Base-by-base conservation (phyloP, 2,888 invertebrate species). In the Tuta absoluta region DNA sequence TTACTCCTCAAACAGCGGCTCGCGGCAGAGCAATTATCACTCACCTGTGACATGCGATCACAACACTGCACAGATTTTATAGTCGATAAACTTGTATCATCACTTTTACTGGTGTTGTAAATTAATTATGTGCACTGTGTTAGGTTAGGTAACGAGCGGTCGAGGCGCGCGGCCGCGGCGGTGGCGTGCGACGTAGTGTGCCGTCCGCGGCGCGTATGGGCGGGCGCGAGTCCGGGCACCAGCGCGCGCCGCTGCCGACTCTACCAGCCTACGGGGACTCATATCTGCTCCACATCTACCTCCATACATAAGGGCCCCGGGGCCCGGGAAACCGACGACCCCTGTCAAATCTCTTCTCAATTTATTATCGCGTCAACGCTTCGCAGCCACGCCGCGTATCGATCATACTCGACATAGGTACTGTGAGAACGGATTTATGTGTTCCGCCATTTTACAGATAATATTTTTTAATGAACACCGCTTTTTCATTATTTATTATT, bases 1-100 rank as follows among this genome's bases (percentile, higher is more conserved):
- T 87, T 87, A 82, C 79, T 73, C 72, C 71, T 73, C 86, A 89
- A 89, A 91, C 85, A 86, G 70, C 74, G 82, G 82, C 84, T 77
- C 81, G 80, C 82, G 83, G 84, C 81, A 81, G 81, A 85, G 78
- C 88, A 91, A 91, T 91, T 90, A 91, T 85, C 91, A 91, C 91
- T 91, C 88, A 91, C 91, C 91, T 90, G 90, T 77, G 86, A 91
- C 87, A 85, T 83, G 86, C 84, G 87, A 89, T 84, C 89, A 88
- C 89, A 84, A 84, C 87, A 89, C 89, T 82, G 81, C 85, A 87
- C 88, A 87, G 88, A 86, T 91, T 89, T 67, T 89, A 90, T 87
- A 81, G 91, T 86, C 87, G 86, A 89, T 89, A 88, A 90, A 89
- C 88, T 85, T 78, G 85, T 87, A 89, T 89, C 86, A 91, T 91